These are phyloP conservation scores for Prosopocoilus inquinatus DNA, from an alignment of 2,888 invertebrate species.

Conservation along the genomic window DNA sequence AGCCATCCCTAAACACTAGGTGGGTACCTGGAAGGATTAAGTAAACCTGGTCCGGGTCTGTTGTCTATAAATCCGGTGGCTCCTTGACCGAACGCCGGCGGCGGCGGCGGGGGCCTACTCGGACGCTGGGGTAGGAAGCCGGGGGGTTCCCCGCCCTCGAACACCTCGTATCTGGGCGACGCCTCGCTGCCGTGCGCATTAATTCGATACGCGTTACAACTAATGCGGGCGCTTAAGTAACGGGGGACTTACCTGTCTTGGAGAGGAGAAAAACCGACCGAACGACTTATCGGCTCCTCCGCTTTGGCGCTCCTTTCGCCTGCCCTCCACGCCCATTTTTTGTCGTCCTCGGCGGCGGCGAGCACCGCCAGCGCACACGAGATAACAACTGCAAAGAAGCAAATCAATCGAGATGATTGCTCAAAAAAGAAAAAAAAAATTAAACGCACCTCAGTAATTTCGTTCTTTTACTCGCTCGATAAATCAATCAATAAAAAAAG, in stretches of 20 bases:
- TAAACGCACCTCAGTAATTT: too few relatives aligned
- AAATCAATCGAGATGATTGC: background rate
- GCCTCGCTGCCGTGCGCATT: background rate
- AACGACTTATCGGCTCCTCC: too few relatives aligned
- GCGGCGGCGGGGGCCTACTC: background rate
- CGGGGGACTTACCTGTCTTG: too few relatives aligned
- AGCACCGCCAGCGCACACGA: background rate
- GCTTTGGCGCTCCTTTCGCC: conserved; percentile 33
- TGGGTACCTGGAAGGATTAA: conserved; percentile 8
- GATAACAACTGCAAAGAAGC: background rate
- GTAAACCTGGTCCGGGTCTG: conserved; percentile 20
- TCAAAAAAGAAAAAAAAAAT: too few relatives aligned
- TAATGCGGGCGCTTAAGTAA: too few relatives aligned
- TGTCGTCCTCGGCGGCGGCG: conserved; percentile 1
- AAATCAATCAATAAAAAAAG: too few relatives aligned
- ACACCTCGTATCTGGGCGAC: conserved; percentile 36
- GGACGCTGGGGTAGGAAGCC: conserved; percentile 18
- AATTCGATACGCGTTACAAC: too few relatives aligned
- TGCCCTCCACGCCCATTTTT: conserved; percentile 16
- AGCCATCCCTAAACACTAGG: too few relatives aligned
- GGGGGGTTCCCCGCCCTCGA: conserved; percentile 25
- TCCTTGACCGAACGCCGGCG: too few relatives aligned
- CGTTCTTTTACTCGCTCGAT: too few relatives aligned
- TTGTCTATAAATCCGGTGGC: conserved; percentile 16
- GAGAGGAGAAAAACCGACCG: too few relatives aligned